Base-by-base conservation (phyloP, 1,140 invertebrate species). In the Drosophila pectinifera region DNA sequence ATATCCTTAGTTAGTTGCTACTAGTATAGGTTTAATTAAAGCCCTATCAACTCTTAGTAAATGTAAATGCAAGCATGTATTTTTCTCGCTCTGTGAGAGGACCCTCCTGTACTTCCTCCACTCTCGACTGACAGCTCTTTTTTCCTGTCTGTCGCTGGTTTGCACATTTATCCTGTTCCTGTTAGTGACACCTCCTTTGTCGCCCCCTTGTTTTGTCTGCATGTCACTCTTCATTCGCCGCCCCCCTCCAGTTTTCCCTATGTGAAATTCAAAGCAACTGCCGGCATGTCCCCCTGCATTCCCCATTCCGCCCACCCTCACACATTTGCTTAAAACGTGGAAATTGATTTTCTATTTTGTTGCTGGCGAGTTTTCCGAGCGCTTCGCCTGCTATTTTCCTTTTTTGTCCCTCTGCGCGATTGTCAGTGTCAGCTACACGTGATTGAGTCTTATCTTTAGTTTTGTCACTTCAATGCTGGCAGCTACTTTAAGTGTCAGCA, bases 361-460 rank as follows among this genome's bases (percentile, higher is more conserved):
- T 80, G 82, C 68, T 73, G 65, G 54, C 45, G 67, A 70, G 67
- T 70, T 67, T 49, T 80, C 24, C 54, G 51, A 22, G 45, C 39
- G 13, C 31, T 49, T 57, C n/a, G n/a, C 41, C 28, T 49, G 43
- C 43, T 46, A 55, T 56, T 38, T 41, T 42, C 45, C 24, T 28
- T 16, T 48, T 14, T 2, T 28, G 8, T 43, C 36, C 48, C 54
- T 38, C 41, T 46, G 39, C 55, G 58, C 74, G 68, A 75, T 88
- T 86, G 79, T 82, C 83, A 88, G 82, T 79, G 75, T 73, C 84
- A 86, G 81, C 78, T 70, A 89, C 83, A 88, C 83, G 83, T 89
- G 83, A 88, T 88, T 89, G 83, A 88, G 83, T 88, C 83, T 89
- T 88, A 88, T 88, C 83, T 88, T 89, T 88, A 88, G 83, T 89